Conservation (phyloP, 2,113 vertebrate genomes). For the Bothrops jararaca region DNA sequence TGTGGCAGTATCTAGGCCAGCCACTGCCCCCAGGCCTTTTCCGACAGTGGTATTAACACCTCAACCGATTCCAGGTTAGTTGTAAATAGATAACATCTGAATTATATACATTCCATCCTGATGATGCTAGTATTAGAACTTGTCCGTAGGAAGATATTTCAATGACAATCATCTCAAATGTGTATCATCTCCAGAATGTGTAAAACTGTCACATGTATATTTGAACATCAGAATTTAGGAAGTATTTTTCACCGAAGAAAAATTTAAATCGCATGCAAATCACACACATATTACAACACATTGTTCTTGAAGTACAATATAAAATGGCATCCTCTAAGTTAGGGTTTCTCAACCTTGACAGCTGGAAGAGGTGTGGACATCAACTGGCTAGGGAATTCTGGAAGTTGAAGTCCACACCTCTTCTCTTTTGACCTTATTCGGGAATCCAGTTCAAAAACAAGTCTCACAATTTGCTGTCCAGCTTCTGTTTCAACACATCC, state of each 20-base stretch:
- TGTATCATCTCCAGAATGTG: background rate
- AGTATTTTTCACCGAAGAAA: background rate
- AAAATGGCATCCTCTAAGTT: background rate
- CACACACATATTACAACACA: no score
- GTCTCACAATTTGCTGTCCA: background rate
- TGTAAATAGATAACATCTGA: background rate
- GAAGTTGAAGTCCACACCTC: background rate
- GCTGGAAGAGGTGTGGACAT: background rate
- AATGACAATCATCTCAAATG: background rate
- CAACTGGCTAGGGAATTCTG: background rate
- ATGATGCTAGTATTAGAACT: background rate
- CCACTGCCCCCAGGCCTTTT: constrained; percentile 71
- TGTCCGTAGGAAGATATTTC: background rate
- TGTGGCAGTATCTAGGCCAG: constrained; percentile 73
- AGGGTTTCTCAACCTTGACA: background rate
- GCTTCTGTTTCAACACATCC: background rate
- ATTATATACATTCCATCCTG: background rate
- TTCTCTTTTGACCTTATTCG: background rate
- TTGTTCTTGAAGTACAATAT: background rate
- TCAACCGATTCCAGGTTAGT: constrained; percentile 78
- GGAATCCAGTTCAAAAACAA: background rate
- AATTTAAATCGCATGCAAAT: background rate
- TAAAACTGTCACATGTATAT: background rate
- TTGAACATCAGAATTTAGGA: background rate
- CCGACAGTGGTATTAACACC: constrained; percentile 74